Conservation (phyloP, 2,113 vertebrate species). For the Pica pica region DNA sequence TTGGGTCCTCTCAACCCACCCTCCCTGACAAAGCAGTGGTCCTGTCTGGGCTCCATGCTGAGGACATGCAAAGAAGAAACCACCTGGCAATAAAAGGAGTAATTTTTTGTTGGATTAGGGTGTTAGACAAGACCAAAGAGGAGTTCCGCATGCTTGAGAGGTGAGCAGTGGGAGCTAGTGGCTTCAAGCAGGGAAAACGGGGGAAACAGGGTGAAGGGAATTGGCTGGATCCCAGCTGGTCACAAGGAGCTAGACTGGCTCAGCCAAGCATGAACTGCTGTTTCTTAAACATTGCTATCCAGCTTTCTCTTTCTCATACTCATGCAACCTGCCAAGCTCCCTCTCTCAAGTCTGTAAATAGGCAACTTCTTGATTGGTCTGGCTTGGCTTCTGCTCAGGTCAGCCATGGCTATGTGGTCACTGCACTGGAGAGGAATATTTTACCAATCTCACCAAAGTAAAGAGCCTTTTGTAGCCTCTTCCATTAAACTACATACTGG, state of each 20-base stretch:
- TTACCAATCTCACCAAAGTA: background rate
- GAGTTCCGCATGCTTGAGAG: background rate
- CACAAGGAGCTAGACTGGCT: background rate
- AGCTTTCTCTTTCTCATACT: background rate
- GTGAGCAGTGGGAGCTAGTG: background rate
- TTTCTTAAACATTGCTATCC: background rate
- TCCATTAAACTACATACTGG: background rate
- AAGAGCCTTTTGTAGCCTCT: background rate
- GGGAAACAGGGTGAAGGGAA: background rate
- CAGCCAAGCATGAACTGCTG: background rate
- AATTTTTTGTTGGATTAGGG: background rate
- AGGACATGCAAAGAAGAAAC: background rate
- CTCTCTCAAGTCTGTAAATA: accelerated
- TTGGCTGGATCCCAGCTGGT: background rate
- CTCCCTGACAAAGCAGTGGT: background rate
- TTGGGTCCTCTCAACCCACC: background rate
- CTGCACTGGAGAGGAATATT: background rate
- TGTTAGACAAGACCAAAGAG: background rate
- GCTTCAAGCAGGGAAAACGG: background rate
- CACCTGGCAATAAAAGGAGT: background rate
- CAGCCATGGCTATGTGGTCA: background rate
- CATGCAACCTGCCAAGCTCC: background rate
- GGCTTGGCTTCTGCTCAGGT: background rate
- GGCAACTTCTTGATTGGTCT: background rate
- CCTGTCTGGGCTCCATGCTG: background rate